Evolutionary conservation across 2,888 invertebrate genomes (phyloP), one percentile per base, ranked within the genome.

Genomic region (Nowickia ferox): DNA sequence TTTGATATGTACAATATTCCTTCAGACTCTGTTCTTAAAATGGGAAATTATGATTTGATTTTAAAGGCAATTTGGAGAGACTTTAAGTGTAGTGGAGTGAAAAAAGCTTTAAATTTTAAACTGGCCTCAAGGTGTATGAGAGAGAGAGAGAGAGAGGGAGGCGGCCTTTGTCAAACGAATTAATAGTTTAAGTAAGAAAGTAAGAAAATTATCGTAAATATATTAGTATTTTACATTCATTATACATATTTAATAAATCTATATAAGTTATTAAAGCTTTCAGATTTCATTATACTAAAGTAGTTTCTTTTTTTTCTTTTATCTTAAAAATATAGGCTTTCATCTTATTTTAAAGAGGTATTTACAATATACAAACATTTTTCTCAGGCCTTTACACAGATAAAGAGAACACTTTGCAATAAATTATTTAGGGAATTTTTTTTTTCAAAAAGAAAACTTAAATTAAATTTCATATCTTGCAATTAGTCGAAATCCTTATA

Each of bases 201-300:
- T 66, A 66, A 74, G 77, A 77, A 66, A 81, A 80, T 74, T 9
- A 76, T 74, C 55, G 30, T 79, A 42, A 63, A 57, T 77, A 44
- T 51, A 74, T 66, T 30, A 30, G 11, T 30, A 46, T 57, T 72
- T 72, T 72, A 59, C 17, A 72, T 74, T 74, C 22, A 74, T 65
- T 30, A 59, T 84, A 61, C 66, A 65, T 71, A 59, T 76, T 84
- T 17, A 80, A 77, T 86, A 72, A 80, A 84, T 86, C 82, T 84
- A 84, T 87, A 86, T 88, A 87, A 85, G 89, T 89, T 91, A 91
- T 91, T 91, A 91, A 91, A 91, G 90, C 90, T 91, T 91, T 91
- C 90, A 90, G 89, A 91, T 91, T 91, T 91, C 91, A 91, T 91
- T 91, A 91, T 87, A 88, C 91, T 91, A 91, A 88, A 88, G 88